Percentiles rank a stretch among this genome's conserved stretches.
Conservation (phyloP, 2,113 vertebrate species). For the Nycticorax nycticorax region DNA sequence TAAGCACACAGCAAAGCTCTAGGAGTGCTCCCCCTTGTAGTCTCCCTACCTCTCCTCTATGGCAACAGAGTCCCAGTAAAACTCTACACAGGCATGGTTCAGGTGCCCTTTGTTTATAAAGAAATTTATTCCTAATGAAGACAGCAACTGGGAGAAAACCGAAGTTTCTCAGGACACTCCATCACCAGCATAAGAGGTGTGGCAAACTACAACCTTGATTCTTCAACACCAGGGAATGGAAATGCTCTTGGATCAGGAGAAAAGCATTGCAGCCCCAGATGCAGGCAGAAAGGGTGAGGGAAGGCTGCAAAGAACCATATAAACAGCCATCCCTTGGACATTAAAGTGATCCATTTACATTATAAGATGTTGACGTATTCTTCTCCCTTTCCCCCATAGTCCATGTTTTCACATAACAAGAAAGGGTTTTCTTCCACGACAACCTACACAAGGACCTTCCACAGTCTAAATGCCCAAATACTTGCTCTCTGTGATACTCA, state of each 20-base stretch:
- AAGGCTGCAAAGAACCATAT: not conserved
- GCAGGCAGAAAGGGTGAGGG: not conserved
- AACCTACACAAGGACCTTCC: not conserved
- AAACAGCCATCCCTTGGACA: not conserved
- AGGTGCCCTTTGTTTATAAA: not conserved
- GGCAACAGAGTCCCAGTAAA: not conserved
- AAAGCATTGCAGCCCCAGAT: not conserved
- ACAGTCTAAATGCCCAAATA: not conserved
- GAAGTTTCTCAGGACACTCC: not conserved
- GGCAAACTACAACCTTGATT: not conserved
- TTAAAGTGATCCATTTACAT: not conserved
- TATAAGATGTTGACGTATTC: not conserved
- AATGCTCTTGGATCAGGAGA: not conserved
- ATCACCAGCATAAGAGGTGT: not conserved
- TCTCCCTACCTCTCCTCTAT: not conserved
- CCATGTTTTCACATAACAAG: not conserved
- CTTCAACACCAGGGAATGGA: not conserved
- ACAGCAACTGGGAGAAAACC: not conserved
- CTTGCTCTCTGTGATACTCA: not conserved
- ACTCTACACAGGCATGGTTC: not conserved
- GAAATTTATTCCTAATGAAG: not conserved
- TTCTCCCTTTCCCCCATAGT: not conserved
- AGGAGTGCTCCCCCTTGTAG: not conserved
- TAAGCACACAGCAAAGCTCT: not conserved
- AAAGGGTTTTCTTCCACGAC: not conserved